phyloP scores from a whole-genome alignment of 2,113 vertebrate species.

The Rhodinocichla rosea region DNA sequence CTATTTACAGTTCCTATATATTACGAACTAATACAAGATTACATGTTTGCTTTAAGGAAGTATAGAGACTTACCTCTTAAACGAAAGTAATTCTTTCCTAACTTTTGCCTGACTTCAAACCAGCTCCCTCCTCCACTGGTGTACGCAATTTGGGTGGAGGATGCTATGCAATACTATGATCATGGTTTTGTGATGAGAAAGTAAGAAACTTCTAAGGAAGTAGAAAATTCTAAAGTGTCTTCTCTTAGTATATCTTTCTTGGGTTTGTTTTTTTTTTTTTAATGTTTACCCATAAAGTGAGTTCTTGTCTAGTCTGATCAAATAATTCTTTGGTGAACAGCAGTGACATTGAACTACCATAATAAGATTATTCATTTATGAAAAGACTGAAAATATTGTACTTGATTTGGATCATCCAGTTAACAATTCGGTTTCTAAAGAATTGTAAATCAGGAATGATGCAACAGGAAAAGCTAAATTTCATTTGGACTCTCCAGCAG shows the following conservation, averaged over 20 bases:
- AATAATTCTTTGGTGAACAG: not conserved
- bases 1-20: not conserved
- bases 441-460: not conserved
- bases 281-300: not conserved
- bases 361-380: not conserved
- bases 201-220: not conserved
- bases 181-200: not conserved
- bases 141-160: not conserved
- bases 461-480: not conserved
- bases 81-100: not conserved
- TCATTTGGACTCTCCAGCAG: not conserved
- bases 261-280: not conserved
- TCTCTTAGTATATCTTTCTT: not conserved
- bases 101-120: not conserved
- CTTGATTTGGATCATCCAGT: not conserved
- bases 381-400: not conserved
- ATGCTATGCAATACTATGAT: not conserved
- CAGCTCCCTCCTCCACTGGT: fast-evolving
- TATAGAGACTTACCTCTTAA: not conserved
- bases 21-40: not conserved
- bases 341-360: not conserved
- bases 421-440: not conserved
- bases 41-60: not conserved
- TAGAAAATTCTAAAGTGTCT: not conserved
- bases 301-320: not conserved